phyloP scores from a whole-genome alignment of 1,140 invertebrate genomes.

The Choristoneura fumiferana region DNA sequence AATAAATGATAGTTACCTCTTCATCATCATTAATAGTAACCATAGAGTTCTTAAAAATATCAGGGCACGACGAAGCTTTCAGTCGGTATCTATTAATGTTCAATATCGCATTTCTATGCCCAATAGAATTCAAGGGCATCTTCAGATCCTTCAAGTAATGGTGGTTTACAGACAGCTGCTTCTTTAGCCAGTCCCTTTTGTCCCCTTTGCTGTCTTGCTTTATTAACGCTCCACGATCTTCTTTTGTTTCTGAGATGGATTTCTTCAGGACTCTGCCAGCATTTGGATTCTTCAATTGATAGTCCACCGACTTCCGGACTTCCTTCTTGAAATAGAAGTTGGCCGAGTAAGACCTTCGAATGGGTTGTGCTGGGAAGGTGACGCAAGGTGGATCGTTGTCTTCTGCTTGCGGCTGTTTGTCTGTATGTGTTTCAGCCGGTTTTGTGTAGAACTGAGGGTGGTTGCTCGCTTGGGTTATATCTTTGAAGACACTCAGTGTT shows the following conservation, averaged over 20 bases:
- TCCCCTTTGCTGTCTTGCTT: constrained; percentile 69
- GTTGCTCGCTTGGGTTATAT: constrained; percentile 80
- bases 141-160: constrained; percentile 87
- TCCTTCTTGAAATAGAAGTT: constrained; percentile 36
- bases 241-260: constrained; percentile 47
- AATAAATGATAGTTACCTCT: constrained; percentile 84
- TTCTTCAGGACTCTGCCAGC: constrained; percentile 38
- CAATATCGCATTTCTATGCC: constrained; percentile 89
- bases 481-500: constrained; percentile 79
- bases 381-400: constrained; percentile 43
- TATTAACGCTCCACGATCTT: constrained; percentile 44
- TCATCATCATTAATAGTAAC: constrained; percentile 88
- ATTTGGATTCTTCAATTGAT: constrained; percentile 41
- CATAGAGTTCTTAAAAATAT: constrained; percentile 95
- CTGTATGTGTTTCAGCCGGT: constrained; percentile 20
- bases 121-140: constrained; percentile 88
- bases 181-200: constrained; percentile 78
- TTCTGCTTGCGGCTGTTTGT: neutral
- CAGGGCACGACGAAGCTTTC: constrained; percentile 92
- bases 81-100: constrained; percentile 89
- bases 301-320: constrained; percentile 32
- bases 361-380: constrained; percentile 32
- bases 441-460: constrained; percentile 36
- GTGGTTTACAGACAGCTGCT: constrained; percentile 81
- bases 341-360: constrained; percentile 54